phyloP scores from a whole-genome alignment of 2,797 vertebrate species.

The Syngnathus acus region DNA sequence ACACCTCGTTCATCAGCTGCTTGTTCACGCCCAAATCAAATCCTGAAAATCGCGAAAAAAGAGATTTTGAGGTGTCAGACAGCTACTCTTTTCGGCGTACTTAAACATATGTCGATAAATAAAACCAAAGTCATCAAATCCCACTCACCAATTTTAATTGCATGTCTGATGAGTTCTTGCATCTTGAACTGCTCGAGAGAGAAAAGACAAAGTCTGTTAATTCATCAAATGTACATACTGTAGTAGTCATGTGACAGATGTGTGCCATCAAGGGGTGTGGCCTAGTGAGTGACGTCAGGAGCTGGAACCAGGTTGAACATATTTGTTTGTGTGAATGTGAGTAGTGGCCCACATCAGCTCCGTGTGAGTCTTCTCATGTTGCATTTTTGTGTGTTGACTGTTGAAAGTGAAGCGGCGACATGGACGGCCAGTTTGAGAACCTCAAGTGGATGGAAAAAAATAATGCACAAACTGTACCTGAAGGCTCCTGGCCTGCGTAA shows the following conservation, averaged over 20 bases:
- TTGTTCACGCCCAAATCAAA: slow-evolving; percentile 88
- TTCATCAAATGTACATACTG: no score
- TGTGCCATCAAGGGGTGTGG: no score
- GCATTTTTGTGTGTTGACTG: no score
- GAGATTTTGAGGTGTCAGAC: neutral
- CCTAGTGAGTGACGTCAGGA: no score
- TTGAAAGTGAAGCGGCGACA: neutral
- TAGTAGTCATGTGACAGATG: no score
- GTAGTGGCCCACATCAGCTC: no score
- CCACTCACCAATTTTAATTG: slow-evolving; percentile 70
- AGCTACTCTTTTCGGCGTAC: neutral
- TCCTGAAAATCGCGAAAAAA: slow-evolving; percentile 34
- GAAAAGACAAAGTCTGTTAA: slow-evolving; percentile 1
- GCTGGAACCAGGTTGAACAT: no score
- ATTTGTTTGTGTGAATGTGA: no score
- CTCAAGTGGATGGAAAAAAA: slow-evolving; percentile 2
- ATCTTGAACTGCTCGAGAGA: slow-evolving; percentile 69
- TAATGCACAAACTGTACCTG: slow-evolving; percentile 70
- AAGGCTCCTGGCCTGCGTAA: slow-evolving; percentile 65
- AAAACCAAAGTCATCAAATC: no score
- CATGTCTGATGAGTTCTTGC: slow-evolving; percentile 75
- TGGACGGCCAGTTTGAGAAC: neutral
- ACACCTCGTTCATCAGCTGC: slow-evolving; percentile 80
- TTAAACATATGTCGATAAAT: no score
- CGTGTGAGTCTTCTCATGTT: no score